Evolutionary conservation across 2,888 invertebrate species (phyloP).

Genomic region (Lasioglossum lativentre): DNA sequence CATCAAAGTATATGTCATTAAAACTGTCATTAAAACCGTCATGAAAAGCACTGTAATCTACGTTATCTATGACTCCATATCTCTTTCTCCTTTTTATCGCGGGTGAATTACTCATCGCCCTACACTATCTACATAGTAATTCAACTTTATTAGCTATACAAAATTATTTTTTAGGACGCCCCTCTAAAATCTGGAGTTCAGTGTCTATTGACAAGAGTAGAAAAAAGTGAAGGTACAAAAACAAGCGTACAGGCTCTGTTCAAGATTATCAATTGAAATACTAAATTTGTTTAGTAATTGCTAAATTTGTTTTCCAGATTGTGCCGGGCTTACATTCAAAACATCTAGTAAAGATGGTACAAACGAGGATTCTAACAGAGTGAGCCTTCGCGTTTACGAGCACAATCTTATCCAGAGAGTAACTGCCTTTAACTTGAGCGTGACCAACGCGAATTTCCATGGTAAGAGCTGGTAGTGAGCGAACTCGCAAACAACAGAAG

Average conservation of each 20-base stretch:
- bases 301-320: constrained; percentile 67
- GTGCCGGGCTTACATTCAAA: constrained; percentile 74
- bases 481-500: not conserved
- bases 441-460: constrained; percentile 74
- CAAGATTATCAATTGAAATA: not conserved
- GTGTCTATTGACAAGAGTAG: constrained; percentile 72
- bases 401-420: constrained; percentile 57
- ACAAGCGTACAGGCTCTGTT: not conserved
- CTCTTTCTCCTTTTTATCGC: not conserved
- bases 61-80: not conserved
- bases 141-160: too few relatives aligned
- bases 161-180: constrained; percentile 40
- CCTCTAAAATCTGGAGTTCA: constrained; percentile 10
- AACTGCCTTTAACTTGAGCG: constrained; percentile 80
- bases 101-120: not conserved
- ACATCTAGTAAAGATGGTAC: constrained; percentile 64
- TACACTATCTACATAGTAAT: not conserved
- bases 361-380: constrained; percentile 63
- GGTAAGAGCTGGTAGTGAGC: constrained; percentile 68
- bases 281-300: not conserved
- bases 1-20: not conserved
- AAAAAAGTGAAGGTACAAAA: constrained; percentile 73
- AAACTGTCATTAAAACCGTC: not conserved
- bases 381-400: constrained; percentile 77
- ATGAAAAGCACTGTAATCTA: not conserved